These are phyloP conservation scores for Campylorhamphus procurvoides DNA, from an alignment of 2,113 vertebrate genomes.

Conservation along the genomic window DNA sequence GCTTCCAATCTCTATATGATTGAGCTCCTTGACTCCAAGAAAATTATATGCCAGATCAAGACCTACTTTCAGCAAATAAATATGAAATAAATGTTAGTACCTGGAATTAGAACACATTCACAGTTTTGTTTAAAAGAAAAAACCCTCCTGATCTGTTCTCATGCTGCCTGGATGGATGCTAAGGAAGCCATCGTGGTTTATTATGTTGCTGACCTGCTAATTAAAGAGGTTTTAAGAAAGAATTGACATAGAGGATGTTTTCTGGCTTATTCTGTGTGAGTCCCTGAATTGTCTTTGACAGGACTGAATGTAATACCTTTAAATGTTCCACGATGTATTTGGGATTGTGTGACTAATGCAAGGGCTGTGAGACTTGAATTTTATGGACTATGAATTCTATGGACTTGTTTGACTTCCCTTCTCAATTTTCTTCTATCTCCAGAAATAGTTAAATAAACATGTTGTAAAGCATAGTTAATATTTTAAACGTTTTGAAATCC, in stretches of 20 bases:
- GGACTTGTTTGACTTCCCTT: background rate
- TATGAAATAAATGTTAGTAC: background rate
- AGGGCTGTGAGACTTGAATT: background rate
- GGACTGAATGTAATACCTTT: background rate
- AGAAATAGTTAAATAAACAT: background rate
- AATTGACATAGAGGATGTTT: background rate
- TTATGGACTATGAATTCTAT: too few species aligned
- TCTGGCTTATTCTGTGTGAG: background rate
- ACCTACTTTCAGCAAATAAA: background rate
- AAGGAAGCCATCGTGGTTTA: background rate
- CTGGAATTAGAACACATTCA: background rate
- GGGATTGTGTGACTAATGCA: background rate
- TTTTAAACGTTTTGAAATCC: background rate
- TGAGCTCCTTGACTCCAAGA: background rate
- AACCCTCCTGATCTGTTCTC: background rate
- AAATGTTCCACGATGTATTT: background rate
- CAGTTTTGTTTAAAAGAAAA: background rate
- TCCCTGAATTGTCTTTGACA: background rate
- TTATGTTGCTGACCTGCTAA: constrained; percentile 7
- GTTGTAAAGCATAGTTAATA: background rate
- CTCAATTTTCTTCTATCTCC: background rate
- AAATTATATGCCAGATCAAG: background rate
- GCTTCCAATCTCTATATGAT: too few species aligned
- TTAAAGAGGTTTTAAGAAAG: background rate
- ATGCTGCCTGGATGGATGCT: background rate